Conservation (phyloP, 2,888 invertebrate genomes). For the Tetragonisca angustula region DNA sequence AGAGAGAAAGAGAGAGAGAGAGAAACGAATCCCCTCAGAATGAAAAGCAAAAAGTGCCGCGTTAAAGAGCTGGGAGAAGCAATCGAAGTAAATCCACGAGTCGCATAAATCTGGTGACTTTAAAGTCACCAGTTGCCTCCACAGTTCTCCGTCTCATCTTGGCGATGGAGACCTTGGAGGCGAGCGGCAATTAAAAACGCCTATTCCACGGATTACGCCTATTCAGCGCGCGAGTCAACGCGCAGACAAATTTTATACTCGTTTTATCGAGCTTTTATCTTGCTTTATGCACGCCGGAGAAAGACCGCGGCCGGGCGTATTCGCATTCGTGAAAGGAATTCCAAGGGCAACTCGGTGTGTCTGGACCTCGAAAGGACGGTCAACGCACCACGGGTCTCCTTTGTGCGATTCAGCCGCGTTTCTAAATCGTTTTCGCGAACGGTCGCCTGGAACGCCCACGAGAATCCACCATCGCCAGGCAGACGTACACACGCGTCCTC, state of each 20-base stretch:
- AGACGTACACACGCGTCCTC: background rate
- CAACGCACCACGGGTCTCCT: slow-evolving; percentile 66
- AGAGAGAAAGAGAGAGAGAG: too few relatives aligned
- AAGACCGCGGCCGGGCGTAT: slow-evolving; percentile 35
- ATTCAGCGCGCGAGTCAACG: background rate
- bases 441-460: slow-evolving; percentile 49
- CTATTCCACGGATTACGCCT: slow-evolving; percentile 39
- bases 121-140: background rate
- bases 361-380: slow-evolving; percentile 70
- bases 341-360: slow-evolving; percentile 61
- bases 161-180: slow-evolving; percentile 20
- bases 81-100: background rate
- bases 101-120: background rate
- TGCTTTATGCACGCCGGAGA: slow-evolving; percentile 49
- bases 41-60: background rate
- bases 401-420: slow-evolving; percentile 65
- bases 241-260: slow-evolving; percentile 36
- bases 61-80: background rate
- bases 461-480: slow-evolving; percentile 1
- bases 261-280: slow-evolving; percentile 65
- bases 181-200: slow-evolving; percentile 45
- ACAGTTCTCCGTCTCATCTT: background rate
- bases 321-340: slow-evolving; percentile 67
- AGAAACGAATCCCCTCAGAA: too few relatives aligned
- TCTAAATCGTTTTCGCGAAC: slow-evolving; percentile 66